These are phyloP conservation scores for Hirtodrosophila confusa DNA, from an alignment of 2,888 invertebrate genomes.

Conservation along the genomic window DNA sequence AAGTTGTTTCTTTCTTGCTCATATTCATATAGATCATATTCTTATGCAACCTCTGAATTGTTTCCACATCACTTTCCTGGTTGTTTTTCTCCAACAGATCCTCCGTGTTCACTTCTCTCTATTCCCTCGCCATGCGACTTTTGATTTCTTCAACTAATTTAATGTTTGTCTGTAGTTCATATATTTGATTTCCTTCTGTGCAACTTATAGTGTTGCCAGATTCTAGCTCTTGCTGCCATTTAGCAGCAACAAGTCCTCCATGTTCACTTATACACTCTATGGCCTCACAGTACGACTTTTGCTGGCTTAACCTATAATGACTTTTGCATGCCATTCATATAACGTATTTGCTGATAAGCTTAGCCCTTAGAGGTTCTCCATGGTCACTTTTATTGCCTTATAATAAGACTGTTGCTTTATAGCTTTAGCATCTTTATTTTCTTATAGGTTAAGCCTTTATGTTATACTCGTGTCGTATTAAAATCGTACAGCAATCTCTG, in stretches of 20 bases:
- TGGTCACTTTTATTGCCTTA: too few relatives aligned
- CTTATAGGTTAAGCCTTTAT: conserved; percentile 7
- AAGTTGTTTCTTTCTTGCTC: too few relatives aligned
- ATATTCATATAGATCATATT: too few relatives aligned
- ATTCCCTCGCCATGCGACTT: too few relatives aligned
- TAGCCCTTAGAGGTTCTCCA: neutral
- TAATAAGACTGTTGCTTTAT: neutral
- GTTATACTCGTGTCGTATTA: conserved; percentile 27
- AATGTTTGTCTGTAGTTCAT: too few relatives aligned
- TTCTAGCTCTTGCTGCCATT: too few relatives aligned
- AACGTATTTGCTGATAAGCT: conserved; percentile 13
- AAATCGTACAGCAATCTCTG: conserved; percentile 22
- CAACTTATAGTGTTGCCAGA: too few relatives aligned
- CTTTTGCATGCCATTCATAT: conserved; percentile 26
- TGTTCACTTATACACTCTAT: neutral
- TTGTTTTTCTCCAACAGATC: neutral
- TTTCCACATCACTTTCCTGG: too few relatives aligned
- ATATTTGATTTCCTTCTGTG: too few relatives aligned
- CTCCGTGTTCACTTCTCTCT: neutral
- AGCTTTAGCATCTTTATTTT: conserved; percentile 10
- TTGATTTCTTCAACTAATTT: too few relatives aligned
- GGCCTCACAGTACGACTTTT: neutral
- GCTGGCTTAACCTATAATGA: conserved; percentile 19
- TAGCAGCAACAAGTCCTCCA: neutral
- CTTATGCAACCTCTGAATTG: too few relatives aligned